These are phyloP conservation scores for Picathartes gymnocephalus DNA, from an alignment of 2,113 vertebrate genomes.

Conservation along the genomic window DNA sequence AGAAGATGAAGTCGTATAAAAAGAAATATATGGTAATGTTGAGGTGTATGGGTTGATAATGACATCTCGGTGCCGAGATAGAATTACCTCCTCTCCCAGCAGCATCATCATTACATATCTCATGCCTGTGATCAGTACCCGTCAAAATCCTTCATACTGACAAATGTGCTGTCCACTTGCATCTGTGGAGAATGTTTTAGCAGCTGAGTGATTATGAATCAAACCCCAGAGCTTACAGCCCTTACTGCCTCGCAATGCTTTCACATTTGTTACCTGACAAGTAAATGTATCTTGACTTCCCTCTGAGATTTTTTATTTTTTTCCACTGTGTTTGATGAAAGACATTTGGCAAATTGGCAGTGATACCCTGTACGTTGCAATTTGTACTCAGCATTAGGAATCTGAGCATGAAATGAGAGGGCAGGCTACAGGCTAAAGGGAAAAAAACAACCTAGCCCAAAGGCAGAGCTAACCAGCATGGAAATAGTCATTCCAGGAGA, in stretches of 20 bases:
- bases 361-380: conserved; percentile 80
- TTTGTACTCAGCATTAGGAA: conserved; percentile 80
- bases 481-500: conserved; percentile 57
- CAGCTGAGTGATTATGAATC: conserved; percentile 99
- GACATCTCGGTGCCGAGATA: conserved; percentile 70
- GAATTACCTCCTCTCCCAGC: conserved; percentile 80
- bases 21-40: conserved; percentile 59
- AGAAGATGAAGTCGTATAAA: conserved; percentile 31
- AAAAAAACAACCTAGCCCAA: neutral
- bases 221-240: conserved; percentile 83
- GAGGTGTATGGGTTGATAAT: conserved; percentile 71
- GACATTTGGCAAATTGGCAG: conserved; percentile 93
- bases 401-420: conserved; percentile 74
- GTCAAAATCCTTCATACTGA: conserved; percentile 99
- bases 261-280: conserved; percentile 83
- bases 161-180: conserved; percentile 98
- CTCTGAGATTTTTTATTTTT: conserved; percentile 74
- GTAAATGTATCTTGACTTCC: conserved; percentile 87
- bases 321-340: conserved; percentile 83
- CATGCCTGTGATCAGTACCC: conserved; percentile 94
- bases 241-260: conserved; percentile 71
- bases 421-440: conserved; percentile 66
- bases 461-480: conserved; percentile 41
- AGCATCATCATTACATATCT: conserved; percentile 95
- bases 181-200: conserved; percentile 99